A percentile compares a stretch with the other conserved stretches of the same genome.
phyloP scores from a whole-genome alignment of 1,140 invertebrate genomes.

The Doryteuthis pealeii region DNA sequence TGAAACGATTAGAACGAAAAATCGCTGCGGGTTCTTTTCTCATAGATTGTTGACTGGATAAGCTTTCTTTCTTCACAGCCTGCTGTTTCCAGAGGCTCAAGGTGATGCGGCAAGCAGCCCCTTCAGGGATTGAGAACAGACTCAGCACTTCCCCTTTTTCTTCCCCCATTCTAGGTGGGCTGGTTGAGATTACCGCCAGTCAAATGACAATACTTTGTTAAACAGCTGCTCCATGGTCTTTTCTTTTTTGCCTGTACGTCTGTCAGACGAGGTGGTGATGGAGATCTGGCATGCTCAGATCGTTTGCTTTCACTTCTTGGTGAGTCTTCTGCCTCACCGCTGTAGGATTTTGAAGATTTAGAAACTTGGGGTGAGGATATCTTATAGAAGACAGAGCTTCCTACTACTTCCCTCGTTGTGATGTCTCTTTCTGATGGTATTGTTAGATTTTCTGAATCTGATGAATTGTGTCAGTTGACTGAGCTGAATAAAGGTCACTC shows the following conservation, averaged over 20 bases:
- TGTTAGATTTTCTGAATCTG: constrained; percentile 5
- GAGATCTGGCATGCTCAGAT: constrained; percentile 17
- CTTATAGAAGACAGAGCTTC: constrained; percentile 21
- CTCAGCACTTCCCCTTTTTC: constrained; percentile 13
- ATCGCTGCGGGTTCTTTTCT: constrained; percentile 46
- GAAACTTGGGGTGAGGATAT: constrained; percentile 27
- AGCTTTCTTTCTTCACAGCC: constrained; percentile 37
- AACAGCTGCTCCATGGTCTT: constrained; percentile 51
- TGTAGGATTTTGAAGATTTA: constrained; percentile 17
- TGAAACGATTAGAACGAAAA: constrained; percentile 48
- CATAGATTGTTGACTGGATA: constrained; percentile 28
- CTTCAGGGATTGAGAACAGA: constrained; percentile 15
- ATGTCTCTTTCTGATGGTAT: constrained; percentile 18
- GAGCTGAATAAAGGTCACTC: constrained; percentile 20
- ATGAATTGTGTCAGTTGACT: constrained; percentile 20
- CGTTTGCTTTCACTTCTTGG: constrained; percentile 18
- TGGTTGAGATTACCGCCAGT: constrained; percentile 43
- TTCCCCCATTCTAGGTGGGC: constrained; percentile 14
- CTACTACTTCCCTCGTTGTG: constrained; percentile 14
- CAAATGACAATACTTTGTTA: constrained; percentile 53
- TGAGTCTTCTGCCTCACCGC: constrained; percentile 13
- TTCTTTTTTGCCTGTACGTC: constrained; percentile 36
- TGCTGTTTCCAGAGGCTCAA: constrained; percentile 31
- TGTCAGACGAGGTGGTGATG: constrained; percentile 24
- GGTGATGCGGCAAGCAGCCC: constrained; percentile 24